A percentile compares a stretch with the other conserved stretches of the same genome.
Evolutionary conservation across 2,113 vertebrate species (phyloP).

Genomic region (Stercorarius parasiticus): DNA sequence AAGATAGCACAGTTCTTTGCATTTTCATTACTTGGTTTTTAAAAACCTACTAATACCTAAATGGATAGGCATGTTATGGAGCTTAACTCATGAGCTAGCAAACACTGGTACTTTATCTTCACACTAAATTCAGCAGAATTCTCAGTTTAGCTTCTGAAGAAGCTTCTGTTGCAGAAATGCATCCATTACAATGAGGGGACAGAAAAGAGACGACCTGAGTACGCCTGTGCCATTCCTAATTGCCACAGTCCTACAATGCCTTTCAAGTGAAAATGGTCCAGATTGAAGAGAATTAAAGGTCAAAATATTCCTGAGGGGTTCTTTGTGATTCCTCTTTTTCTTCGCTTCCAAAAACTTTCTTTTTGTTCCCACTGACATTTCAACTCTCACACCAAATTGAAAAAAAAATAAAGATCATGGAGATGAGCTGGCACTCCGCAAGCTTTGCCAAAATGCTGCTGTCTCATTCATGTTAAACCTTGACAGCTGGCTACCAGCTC

Average conservation of each 20-base stretch:
- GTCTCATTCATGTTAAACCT: background rate
- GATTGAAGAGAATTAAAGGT: background rate
- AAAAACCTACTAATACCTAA: background rate
- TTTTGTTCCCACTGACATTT: background rate
- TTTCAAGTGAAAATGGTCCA: background rate
- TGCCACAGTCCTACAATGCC: background rate
- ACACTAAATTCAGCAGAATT: background rate
- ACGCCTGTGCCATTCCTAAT: background rate
- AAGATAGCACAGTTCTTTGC: background rate
- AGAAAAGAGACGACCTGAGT: background rate
- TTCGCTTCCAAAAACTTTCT: background rate
- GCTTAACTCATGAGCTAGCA: background rate
- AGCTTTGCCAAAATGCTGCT: background rate
- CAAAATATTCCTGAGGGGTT: background rate
- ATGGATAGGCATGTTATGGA: background rate
- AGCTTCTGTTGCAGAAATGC: background rate
- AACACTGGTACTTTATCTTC: background rate
- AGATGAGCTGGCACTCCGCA: background rate
- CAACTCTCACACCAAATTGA: background rate
- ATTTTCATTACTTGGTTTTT: background rate
- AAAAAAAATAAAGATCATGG: background rate
- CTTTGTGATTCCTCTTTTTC: background rate
- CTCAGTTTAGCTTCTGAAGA: background rate
- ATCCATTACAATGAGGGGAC: background rate
- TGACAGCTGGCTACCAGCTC: background rate